A percentile compares a stretch with the other conserved stretches of the same genome.
Conservation (phyloP, 2,797 vertebrate genomes). For the Bovichtus variegatus region DNA sequence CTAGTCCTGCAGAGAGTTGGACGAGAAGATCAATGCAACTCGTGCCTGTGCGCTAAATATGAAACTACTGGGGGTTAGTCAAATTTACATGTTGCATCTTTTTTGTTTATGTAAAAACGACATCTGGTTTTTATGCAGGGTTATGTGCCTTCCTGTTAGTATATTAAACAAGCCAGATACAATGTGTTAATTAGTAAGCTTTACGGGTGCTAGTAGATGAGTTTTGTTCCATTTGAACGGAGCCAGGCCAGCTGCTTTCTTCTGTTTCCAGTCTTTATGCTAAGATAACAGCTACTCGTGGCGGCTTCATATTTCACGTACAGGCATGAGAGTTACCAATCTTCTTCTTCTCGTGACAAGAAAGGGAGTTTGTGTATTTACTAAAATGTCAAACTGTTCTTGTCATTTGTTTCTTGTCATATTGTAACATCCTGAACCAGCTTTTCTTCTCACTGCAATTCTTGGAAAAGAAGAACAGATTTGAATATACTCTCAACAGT, state of each 20-base stretch:
- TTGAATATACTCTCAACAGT: conserved; percentile 29
- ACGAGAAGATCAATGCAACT: not conserved
- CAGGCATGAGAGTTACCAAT: not conserved
- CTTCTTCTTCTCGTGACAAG: not conserved
- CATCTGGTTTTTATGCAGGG: not conserved
- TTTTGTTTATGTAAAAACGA: not conserved
- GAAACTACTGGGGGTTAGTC: not conserved
- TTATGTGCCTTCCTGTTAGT: not conserved
- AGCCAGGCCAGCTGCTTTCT: not conserved
- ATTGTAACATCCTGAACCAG: not conserved
- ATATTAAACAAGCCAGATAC: not conserved
- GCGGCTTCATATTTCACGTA: not conserved
- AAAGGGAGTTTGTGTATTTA: not conserved
- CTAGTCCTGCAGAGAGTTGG: conserved; percentile 2
- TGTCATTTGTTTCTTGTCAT: not conserved
- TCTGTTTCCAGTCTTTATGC: not conserved
- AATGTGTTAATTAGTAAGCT: not conserved
- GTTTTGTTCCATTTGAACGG: not conserved
- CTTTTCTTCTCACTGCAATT: conserved; percentile 23
- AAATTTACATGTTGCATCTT: too few species aligned
- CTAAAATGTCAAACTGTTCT: not conserved
- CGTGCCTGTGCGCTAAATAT: not conserved
- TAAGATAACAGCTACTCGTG: too few species aligned
- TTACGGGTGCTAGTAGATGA: not conserved
- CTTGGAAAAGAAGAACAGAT: conserved; percentile 19